Conservation (phyloP, 2,888 invertebrate genomes). For the Dryadula phaetusa region DNA sequence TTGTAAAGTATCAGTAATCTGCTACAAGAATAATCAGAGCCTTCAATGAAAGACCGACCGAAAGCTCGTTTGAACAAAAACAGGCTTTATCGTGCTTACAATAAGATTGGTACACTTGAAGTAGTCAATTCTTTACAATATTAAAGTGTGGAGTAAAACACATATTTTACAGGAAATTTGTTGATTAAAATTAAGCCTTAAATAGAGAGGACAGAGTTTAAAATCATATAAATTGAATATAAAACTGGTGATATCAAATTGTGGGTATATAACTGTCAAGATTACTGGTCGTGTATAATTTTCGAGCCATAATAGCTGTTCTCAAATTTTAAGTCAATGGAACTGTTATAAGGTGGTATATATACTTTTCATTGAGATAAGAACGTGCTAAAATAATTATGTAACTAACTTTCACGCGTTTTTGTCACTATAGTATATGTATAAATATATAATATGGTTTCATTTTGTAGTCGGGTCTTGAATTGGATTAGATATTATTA, state of each 20-base stretch:
- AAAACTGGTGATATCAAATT: conserved; percentile 37
- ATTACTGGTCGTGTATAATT: conserved; percentile 31
- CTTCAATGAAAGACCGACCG: conserved; percentile 38
- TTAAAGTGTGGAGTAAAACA: not conserved
- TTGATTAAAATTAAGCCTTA: conserved; percentile 21
- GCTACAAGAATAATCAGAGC: conserved; percentile 32
- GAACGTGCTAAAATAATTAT: not conserved
- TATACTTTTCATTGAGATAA: conserved; percentile 19
- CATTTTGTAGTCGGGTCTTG: too few relatives aligned
- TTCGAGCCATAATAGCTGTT: conserved; percentile 23
- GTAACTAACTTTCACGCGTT: not conserved
- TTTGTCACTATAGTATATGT: not conserved
- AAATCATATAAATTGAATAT: not conserved
- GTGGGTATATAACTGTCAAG: conserved; percentile 25
- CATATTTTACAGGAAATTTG: not conserved
- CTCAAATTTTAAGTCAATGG: conserved; percentile 32
- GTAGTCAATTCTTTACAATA: not conserved
- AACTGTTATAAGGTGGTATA: conserved; percentile 13
- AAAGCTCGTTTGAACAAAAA: not conserved
- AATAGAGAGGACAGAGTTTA: not conserved
- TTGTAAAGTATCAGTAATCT: conserved; percentile 37
- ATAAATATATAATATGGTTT: too few relatives aligned
- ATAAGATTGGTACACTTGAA: not conserved
- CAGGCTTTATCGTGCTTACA: not conserved
- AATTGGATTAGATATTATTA: too few relatives aligned